A percentile compares a stretch with the other conserved stretches of the same genome.
Conservation (phyloP, 2,113 vertebrate genomes). For the Desmodus rotundus region DNA sequence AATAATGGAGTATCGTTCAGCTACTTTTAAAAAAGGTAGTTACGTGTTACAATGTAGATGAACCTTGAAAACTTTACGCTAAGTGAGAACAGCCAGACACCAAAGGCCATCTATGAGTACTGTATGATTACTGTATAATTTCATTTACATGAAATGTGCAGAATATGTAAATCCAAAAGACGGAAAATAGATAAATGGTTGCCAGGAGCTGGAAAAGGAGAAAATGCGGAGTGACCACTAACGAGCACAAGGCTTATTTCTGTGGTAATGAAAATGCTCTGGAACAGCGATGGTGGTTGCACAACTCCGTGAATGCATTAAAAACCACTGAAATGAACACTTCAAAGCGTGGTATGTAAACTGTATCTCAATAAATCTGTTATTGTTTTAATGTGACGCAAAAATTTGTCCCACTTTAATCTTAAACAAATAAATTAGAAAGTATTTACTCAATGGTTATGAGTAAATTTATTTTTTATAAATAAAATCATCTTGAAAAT, state of each 20-base stretch:
- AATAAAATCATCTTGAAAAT: conserved; percentile 45
- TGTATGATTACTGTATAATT: neutral
- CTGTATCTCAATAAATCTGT: conserved; percentile 33
- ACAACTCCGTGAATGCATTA: neutral
- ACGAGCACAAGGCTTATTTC: neutral
- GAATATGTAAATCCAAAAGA: neutral
- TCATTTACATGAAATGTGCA: conserved; percentile 17
- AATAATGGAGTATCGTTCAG: neutral
- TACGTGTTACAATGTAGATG: neutral
- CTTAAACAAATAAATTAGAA: conserved; percentile 41
- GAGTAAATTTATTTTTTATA: conserved; percentile 45
- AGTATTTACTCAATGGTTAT: conserved; percentile 37
- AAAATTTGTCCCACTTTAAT: conserved; percentile 39
- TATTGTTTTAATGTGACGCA: conserved; percentile 33
- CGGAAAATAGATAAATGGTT: neutral
- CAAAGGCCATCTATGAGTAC: neutral
- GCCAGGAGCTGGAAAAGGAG: neutral
- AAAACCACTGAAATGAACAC: conserved; percentile 33
- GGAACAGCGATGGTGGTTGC: neutral
- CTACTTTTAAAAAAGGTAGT: neutral
- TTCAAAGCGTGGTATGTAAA: neutral
- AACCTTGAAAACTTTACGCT: conserved; percentile 13
- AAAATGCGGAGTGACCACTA: neutral
- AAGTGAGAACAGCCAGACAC: neutral
- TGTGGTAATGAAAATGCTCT: conserved; percentile 6